Evolutionary conservation across 2,113 vertebrate species (phyloP), one percentile per base, ranked within the genome.

Genomic region (Thymallus thymallus): DNA sequence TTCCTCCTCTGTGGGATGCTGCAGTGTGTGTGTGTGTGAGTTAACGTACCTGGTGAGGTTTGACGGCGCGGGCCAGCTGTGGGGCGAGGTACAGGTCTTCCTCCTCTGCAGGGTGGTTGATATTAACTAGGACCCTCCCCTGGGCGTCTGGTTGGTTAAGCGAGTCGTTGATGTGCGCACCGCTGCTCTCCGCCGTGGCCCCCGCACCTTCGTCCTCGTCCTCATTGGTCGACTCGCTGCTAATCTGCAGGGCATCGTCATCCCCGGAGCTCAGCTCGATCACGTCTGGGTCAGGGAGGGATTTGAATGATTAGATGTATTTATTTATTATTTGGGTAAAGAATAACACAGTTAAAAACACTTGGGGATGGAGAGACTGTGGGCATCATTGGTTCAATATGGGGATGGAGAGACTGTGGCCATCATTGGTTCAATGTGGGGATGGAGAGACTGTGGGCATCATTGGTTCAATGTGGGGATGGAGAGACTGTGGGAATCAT

Each of bases 241-340:
- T 96, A 73, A 97, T 95, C 76, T 96, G 96, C 78, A 98, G 89
- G 24, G 94, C 80, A 22, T 97, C 96, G 66, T 99, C 98, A n/a
- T 98, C 98, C 74, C 97, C 98, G 1, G 97, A 99, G 81, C 98
- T 99, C 79, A 99, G 91, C 84, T 99, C 98, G 71, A 99, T 99
- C 82, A 99, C 92, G 90, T 99, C 98, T 98, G 80, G 4, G 4
- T 29, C 26, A 26, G 26, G 35, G 9, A 41, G 35, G 35, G 10
- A 55, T 65, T 30, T 32, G 10, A 20, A 9, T 3, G 14, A 51
- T 51, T 45, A 9, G 41, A 45, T 45, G 14, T 5, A 18, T 41
- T 2, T 12, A 51, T 41, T 41, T 41, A 41, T 41, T 41, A 41
- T 41, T 41, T 9, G 9, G 35, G 7, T 41, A 41, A 41, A 41